phyloP scores from a whole-genome alignment of 2,797 vertebrate genomes.

The Pipistrellus pipistrellus region DNA sequence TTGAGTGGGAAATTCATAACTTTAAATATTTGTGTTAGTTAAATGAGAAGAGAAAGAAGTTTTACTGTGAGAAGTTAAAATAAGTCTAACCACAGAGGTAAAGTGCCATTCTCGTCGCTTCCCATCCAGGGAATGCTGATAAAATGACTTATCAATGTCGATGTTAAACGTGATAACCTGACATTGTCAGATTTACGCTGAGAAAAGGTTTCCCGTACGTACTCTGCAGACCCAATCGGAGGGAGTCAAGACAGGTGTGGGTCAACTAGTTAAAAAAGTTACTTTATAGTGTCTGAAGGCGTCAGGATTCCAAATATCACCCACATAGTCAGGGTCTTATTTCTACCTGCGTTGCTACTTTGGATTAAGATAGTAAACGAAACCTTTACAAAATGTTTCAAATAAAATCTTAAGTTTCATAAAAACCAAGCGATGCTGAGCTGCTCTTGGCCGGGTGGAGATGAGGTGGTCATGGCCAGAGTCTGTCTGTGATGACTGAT shows the following conservation, averaged over 20 bases:
- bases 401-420: constrained; percentile 3
- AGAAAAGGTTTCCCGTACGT: background rate
- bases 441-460: background rate
- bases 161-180: too few species aligned
- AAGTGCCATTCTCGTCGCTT: too few species aligned
- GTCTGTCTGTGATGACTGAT: background rate
- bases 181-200: background rate
- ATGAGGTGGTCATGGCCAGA: background rate
- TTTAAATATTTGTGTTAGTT: background rate
- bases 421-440: background rate
- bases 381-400: constrained; percentile 12
- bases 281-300: background rate
- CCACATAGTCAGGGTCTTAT: background rate
- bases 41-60: background rate
- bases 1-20: constrained; percentile 7
- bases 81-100: background rate
- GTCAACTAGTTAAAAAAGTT: background rate
- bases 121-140: too few species aligned
- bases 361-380: background rate
- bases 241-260: background rate
- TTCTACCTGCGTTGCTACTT: background rate
- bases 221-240: background rate
- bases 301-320: background rate
- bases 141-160: too few species aligned
- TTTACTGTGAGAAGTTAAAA: background rate